Evolutionary conservation across 2,797 vertebrate genomes (phyloP).

Genomic region (Sebastes minor): DNA sequence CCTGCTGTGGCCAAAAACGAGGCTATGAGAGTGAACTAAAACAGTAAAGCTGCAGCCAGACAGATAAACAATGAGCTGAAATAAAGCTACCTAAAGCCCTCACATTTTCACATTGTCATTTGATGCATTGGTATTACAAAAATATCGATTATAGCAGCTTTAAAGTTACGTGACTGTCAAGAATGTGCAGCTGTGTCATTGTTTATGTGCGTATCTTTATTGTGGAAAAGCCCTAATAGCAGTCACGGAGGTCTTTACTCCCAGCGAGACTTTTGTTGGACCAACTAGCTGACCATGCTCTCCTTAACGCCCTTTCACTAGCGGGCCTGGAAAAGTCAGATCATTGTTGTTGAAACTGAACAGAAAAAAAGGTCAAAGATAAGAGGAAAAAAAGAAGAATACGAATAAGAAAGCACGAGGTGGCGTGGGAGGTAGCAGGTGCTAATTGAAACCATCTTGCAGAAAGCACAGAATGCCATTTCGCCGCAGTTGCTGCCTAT

Average conservation of each 20-base stretch:
- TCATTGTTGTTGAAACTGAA: slow-evolving; percentile 7
- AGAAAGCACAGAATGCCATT: slow-evolving; percentile 56
- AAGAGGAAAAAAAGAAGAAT: neutral
- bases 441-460: slow-evolving; percentile 68
- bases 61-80: neutral
- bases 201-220: neutral
- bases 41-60: no score
- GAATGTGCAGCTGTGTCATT: neutral
- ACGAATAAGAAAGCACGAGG: slow-evolving; percentile 16
- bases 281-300: neutral
- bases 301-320: neutral
- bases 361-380: slow-evolving; percentile 3
- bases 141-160: neutral
- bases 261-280: neutral
- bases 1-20: neutral
- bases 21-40: neutral
- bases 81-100: neutral
- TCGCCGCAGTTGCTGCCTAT: slow-evolving; percentile 57
- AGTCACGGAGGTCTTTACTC: neutral
- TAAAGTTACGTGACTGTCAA: neutral
- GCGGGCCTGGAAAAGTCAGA: neutral
- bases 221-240: neutral
- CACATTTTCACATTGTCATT: neutral
- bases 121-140: no score
- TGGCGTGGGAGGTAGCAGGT: slow-evolving; percentile 59